Evolutionary conservation across 2,113 vertebrate genomes (phyloP).

Genomic region (Euleptes europaea): DNA sequence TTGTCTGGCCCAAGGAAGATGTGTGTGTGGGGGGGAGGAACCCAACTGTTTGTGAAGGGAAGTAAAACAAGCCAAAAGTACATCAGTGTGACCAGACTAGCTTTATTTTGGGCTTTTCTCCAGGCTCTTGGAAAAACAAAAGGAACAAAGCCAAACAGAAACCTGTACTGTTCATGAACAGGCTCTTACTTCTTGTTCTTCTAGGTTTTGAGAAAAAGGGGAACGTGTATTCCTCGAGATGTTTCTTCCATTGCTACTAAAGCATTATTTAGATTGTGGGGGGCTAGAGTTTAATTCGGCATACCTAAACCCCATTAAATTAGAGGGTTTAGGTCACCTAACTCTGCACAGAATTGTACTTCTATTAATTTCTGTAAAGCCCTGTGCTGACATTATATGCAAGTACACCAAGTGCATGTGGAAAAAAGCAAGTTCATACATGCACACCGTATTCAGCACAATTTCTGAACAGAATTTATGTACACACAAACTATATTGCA

Average conservation of each 20-base stretch:
- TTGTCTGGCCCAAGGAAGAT: background rate
- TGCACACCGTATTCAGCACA: too few species aligned
- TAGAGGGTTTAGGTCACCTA: too few species aligned
- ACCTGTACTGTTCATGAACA: background rate
- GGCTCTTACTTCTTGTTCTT: background rate
- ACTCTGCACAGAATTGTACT: too few species aligned
- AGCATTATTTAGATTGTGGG: too few species aligned
- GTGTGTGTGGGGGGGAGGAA: background rate
- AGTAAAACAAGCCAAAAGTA: background rate
- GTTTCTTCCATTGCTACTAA: background rate
- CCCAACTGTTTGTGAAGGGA: background rate
- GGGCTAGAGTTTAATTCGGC: too few species aligned
- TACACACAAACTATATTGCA: too few species aligned
- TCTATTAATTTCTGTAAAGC: too few species aligned
- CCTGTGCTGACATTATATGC: too few species aligned
- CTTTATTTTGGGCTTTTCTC: background rate
- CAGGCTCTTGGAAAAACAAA: background rate
- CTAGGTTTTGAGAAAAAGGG: background rate
- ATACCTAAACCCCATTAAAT: too few species aligned
- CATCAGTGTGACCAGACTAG: background rate
- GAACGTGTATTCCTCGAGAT: background rate
- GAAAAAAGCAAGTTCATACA: too few species aligned
- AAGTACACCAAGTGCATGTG: too few species aligned
- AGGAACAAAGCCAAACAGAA: background rate
- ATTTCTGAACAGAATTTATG: too few species aligned